phyloP scores from a whole-genome alignment of 2,113 vertebrate genomes.

The Vulpes vulpes region DNA sequence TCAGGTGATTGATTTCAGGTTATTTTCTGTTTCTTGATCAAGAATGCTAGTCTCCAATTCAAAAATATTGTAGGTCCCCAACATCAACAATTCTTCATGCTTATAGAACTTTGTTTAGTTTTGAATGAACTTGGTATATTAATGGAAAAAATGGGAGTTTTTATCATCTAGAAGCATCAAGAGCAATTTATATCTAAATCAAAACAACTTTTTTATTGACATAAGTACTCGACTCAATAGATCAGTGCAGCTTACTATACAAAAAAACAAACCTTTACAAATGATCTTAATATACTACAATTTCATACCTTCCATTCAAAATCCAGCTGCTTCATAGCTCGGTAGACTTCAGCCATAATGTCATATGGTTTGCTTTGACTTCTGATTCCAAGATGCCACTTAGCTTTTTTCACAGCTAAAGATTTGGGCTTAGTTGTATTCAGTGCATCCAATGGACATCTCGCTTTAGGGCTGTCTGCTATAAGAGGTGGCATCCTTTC shows the following conservation, averaged over 20 bases:
- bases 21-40: conserved; percentile 51
- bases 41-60: conserved; percentile 77
- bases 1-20: conserved; percentile 39
- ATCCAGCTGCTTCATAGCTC: conserved; percentile 97
- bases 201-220: neutral
- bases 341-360: conserved; percentile 99
- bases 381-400: conserved; percentile 99
- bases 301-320: conserved; percentile 98
- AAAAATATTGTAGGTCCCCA: conserved; percentile 63
- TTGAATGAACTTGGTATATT: rapidly evolving
- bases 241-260: neutral
- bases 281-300: neutral
- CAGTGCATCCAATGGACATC: conserved; percentile 96
- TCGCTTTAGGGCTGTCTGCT: conserved; percentile 96
- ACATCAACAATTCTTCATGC: conserved; percentile 38
- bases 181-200: conserved; percentile 17
- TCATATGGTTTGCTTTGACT: conserved; percentile 98
- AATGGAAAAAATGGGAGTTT: conserved; percentile 33
- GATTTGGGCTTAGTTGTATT: conserved; percentile 99
- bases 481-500: conserved; percentile 97
- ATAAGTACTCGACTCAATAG: neutral
- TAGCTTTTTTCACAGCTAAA: conserved; percentile 97
- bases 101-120: neutral
- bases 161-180: conserved; percentile 26
- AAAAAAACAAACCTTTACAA: neutral